Base-by-base conservation (phyloP, 2,797 vertebrate genomes). In the Sphaeramia orbicularis region DNA sequence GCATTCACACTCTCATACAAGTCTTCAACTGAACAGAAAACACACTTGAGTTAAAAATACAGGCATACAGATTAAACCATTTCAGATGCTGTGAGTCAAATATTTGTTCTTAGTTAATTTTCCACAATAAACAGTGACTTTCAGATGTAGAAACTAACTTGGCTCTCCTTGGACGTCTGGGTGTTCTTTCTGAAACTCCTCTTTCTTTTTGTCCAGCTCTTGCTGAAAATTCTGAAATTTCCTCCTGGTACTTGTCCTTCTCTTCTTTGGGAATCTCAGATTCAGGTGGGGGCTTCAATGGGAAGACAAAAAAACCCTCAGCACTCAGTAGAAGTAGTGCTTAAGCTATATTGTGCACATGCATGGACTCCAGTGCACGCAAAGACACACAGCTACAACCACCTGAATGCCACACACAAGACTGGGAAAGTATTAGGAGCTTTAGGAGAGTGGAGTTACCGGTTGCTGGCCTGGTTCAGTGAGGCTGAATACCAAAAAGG, bases 191-290 rank as follows among this genome's bases (percentile, higher is more conserved):
- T 98, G 96, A 91, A 97, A 99, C 65, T 97, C 98, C 72, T 99
- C 97, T 85, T 99, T 99, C 90, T 96, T 99, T 91, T 98, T 99
- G 93, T 99, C 97, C 49, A 99, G 67, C 72, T 98, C 97, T 90
- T 99, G 95, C 71, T 97, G 97, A 76, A 99, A 99, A 89, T 97
- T 97, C 83, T 98, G 95, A 90, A 99, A 99, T 91, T 99, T n/a
- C 96, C 83, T 99, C 97, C 81, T 98, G 97, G 89, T 99, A 99
- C 87, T 99, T 99, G 89, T 99, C 98, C 90, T 98, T 96, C 86
- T 99, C 97, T 85, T 96, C 96, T 86, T 96, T 95, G 62, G 97
- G 96, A 84, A 99, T 99, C 92, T 97, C 97, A 84, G 94, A 91
- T 79, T 97, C 96, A 76, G 91, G 84, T 43, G 92, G 88, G 72